A percentile compares a stretch with the other conserved stretches of the same genome.
These are phyloP conservation scores for Galbula dea DNA, from an alignment of 2,113 vertebrate species.

Conservation along the genomic window DNA sequence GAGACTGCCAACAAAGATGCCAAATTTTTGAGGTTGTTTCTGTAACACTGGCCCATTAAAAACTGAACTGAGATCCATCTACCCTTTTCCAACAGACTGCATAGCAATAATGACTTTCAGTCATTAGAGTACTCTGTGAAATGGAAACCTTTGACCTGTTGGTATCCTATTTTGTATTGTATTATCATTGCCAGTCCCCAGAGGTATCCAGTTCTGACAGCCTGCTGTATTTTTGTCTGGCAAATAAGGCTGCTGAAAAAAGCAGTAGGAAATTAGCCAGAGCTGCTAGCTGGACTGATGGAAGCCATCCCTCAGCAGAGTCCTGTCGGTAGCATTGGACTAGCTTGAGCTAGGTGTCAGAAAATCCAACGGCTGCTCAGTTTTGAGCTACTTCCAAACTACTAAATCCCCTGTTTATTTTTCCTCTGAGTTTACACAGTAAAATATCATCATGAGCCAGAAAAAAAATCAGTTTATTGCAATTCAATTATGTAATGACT, in stretches of 20 bases:
- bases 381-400: slow-evolving; percentile 65
- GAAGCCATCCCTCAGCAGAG: slow-evolving; percentile 1
- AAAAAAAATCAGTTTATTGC: slow-evolving; percentile 62
- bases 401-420: slow-evolving; percentile 69
- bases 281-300: slow-evolving; percentile 26
- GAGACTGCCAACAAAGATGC: slow-evolving; percentile 69
- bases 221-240: slow-evolving; percentile 51
- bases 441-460: slow-evolving; percentile 64
- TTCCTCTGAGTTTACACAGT: slow-evolving; percentile 63
- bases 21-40: slow-evolving; percentile 69
- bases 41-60: slow-evolving; percentile 66
- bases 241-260: slow-evolving; percentile 41
- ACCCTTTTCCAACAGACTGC: slow-evolving; percentile 64
- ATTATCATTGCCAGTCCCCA: slow-evolving; percentile 63
- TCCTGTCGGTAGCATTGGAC: slow-evolving; percentile 19
- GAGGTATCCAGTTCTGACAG: slow-evolving; percentile 66
- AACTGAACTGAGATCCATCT: slow-evolving; percentile 63
- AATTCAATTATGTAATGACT: slow-evolving; percentile 71
- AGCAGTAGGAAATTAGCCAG: slow-evolving; percentile 22
- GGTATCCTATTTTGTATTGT: slow-evolving; percentile 68
- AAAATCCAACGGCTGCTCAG: slow-evolving; percentile 58
- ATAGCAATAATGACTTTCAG: slow-evolving; percentile 68
- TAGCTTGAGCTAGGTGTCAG: slow-evolving; percentile 49
- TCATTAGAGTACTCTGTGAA: slow-evolving; percentile 65
- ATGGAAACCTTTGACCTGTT: slow-evolving; percentile 68